Base-by-base conservation (phyloP, 2,888 invertebrate genomes). In the Ryuthela nishihirai region DNA sequence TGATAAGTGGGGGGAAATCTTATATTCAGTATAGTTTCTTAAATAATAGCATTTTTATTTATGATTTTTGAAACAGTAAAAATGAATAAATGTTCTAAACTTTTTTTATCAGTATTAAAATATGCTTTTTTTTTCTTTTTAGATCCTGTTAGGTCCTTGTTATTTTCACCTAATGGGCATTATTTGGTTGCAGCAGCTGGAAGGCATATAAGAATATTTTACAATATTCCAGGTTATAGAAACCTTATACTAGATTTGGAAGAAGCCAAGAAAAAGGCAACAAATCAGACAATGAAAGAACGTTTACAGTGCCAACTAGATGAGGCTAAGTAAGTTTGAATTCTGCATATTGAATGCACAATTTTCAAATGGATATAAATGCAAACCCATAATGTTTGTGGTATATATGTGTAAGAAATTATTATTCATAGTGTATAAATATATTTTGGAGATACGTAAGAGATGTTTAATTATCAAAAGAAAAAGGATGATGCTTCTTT, bases 91-190 rank as follows among this genome's bases (percentile, higher is more conserved):
- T 7, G n/a, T 17, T 9, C 39, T 40, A 25, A 41, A 17, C 18
- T 26, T 42, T 42, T 38, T 18, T 17, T 7, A 7, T 38, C 38
- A 0, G 12, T 7, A 7, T 2, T 32, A n/a, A 17, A 10, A 35
- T 21, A 17, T n/a, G 25, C 15, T 23, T 44, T 35, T 1, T n/a
- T 35, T 10, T 18, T 17, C 43, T 59, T 79, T 79, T 10, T 78
- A 88, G 88, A 82, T 64, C 72, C 80, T 25, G 82, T 90, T 66
- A 81, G 80, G 43, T 78, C 81, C 59, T 74, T 93, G 68, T 74
- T 79, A 62, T 92, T 91, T 72, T 88, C 90, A 71, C 80, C 85
- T 3, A 79, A 82, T 60, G 85, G 87, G 20, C 84, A 85, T 70
- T 85, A 83, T 70, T 70, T 91, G 38, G 79, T 86, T 65, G 82